These are phyloP conservation scores for Pelodiscus sinensis DNA, from an alignment of 2,113 vertebrate species.

Conservation along the genomic window DNA sequence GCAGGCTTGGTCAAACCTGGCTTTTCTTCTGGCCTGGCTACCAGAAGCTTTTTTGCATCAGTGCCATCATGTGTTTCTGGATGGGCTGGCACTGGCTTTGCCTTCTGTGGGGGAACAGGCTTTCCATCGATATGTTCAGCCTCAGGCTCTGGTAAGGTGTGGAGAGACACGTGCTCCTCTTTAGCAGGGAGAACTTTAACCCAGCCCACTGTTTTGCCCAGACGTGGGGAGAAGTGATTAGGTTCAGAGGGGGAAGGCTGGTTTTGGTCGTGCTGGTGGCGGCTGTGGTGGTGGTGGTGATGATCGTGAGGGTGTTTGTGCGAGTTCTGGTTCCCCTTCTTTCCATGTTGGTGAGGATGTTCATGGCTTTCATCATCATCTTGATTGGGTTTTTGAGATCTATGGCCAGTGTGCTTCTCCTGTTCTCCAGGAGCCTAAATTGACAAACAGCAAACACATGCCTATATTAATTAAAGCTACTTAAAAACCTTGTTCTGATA, in stretches of 20 bases:
- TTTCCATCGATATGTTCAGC: neutral
- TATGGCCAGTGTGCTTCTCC: neutral
- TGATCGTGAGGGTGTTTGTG: neutral
- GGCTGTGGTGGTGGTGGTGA: neutral
- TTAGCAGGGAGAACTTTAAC: constrained; percentile 52
- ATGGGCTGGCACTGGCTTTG: accelerated
- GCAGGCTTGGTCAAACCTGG: neutral
- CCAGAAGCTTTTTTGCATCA: neutral
- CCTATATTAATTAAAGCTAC: neutral
- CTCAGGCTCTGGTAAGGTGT: neutral
- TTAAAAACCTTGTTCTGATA: neutral
- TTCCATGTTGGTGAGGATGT: too few relatives aligned
- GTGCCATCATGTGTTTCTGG: neutral
- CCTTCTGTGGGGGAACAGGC: neutral
- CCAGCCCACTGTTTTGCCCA: constrained; percentile 42
- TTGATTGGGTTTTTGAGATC: neutral
- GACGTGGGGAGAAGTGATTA: neutral
- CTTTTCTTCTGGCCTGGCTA: neutral
- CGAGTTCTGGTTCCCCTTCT: neutral
- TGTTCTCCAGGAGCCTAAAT: constrained; percentile 33
- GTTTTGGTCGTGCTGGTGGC: neutral
- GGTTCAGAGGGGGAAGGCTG: neutral
- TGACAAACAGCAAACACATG: neutral
- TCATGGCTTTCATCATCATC: neutral
- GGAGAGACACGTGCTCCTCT: constrained; percentile 9